Evolutionary conservation across 2,113 vertebrate species (phyloP).

Genomic region (Meriones unguiculatus): DNA sequence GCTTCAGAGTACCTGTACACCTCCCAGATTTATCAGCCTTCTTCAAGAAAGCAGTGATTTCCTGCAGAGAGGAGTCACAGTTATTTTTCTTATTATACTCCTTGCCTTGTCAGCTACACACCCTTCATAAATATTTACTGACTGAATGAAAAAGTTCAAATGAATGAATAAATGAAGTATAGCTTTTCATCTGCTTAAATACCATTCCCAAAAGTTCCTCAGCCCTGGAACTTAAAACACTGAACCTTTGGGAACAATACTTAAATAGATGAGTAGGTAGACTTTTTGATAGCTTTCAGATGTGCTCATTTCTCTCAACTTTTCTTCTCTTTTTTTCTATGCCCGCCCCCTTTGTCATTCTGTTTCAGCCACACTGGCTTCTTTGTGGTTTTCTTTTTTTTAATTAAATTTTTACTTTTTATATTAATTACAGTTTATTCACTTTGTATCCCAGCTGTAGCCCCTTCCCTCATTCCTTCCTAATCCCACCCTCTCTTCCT

Average conservation of each 20-base stretch:
- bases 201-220: neutral
- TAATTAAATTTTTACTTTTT: no score
- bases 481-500: no score
- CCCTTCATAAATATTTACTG: neutral
- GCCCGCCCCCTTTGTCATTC: neutral
- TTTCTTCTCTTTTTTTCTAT: neutral
- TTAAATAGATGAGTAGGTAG: neutral
- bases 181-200: neutral
- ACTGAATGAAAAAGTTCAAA: constrained; percentile 1
- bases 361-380: neutral
- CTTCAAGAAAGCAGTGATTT: neutral
- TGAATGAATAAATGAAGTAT: neutral
- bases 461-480: no score
- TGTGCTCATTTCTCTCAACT: neutral
- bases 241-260: neutral
- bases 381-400: neutral
- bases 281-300: neutral
- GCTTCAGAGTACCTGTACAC: neutral
- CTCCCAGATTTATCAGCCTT: neutral
- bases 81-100: neutral
- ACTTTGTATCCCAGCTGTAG: no score
- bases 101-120: neutral
- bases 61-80: neutral
- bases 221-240: neutral
- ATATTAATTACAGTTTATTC: no score